A percentile compares a stretch with the other conserved stretches of the same genome.
These are phyloP conservation scores for Ctenopoma multispine DNA, from an alignment of 2,797 vertebrate genomes.

Conservation along the genomic window DNA sequence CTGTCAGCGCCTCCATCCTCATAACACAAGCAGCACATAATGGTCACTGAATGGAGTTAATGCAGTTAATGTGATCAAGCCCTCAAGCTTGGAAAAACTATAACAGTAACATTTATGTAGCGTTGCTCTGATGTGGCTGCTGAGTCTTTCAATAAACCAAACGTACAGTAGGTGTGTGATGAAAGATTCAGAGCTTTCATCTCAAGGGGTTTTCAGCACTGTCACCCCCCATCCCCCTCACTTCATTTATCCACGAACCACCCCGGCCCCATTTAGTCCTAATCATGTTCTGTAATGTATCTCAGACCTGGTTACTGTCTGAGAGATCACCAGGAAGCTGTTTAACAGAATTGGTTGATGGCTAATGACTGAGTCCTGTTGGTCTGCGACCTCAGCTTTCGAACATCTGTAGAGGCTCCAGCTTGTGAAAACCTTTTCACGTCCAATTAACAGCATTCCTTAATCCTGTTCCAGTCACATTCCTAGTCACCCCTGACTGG, in stretches of 20 bases:
- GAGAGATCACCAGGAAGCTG: conserved; percentile 47
- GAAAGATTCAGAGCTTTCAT: conserved; percentile 62
- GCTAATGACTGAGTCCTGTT: conserved; percentile 54
- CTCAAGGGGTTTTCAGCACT: conserved; percentile 31
- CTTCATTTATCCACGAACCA: conserved; percentile 41
- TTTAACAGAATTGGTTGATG: conserved; percentile 51
- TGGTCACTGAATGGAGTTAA: conserved; percentile 42
- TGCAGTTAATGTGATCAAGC: conserved; percentile 54
- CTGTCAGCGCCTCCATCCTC: not conserved
- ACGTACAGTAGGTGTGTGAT: conserved; percentile 54
- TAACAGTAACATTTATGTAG: conserved; percentile 30
- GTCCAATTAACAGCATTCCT: conserved; percentile 74
- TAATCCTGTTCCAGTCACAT: conserved; percentile 78
- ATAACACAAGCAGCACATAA: conserved; percentile 24
- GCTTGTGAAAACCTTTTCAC: conserved; percentile 54
- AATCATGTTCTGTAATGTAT: conserved; percentile 62
- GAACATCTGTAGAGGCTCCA: conserved; percentile 72
- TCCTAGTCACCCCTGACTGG: conserved; percentile 77
- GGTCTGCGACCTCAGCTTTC: conserved; percentile 42
- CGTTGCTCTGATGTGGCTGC: conserved; percentile 68
- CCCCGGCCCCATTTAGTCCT: conserved; percentile 48
- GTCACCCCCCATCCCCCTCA: conserved; percentile 23
- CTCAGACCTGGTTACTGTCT: conserved; percentile 59
- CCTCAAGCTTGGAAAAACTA: conserved; percentile 67
- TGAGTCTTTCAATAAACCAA: conserved; percentile 56